phyloP scores from a whole-genome alignment of 2,797 vertebrate species.

The Etheostoma nigrum region DNA sequence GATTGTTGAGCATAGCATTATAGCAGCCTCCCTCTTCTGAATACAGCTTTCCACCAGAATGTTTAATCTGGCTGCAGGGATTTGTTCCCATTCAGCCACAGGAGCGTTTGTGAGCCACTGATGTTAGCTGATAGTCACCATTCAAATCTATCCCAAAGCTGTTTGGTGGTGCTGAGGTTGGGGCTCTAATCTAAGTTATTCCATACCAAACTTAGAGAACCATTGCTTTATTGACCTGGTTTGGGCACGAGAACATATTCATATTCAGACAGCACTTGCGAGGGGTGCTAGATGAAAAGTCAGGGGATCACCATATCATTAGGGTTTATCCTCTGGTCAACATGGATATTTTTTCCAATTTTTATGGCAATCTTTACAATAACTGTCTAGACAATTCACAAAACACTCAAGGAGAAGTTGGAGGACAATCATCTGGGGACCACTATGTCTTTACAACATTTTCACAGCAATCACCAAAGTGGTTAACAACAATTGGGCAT shows the following conservation, averaged over 20 bases:
- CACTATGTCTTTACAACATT: background rate
- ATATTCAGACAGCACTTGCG: background rate
- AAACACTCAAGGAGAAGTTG: background rate
- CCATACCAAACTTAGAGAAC: background rate
- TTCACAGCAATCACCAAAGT: background rate
- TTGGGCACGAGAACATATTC: background rate
- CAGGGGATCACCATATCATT: background rate
- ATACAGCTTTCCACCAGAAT: background rate
- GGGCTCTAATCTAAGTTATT: background rate
- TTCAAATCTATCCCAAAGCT: background rate
- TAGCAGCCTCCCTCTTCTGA: background rate
- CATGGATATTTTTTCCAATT: background rate
- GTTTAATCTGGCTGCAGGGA: background rate
- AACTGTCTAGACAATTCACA: background rate
- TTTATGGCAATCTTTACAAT: background rate
- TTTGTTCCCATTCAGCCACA: background rate
- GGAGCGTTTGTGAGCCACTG: background rate
- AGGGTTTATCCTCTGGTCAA: background rate
- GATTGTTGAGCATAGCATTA: background rate
- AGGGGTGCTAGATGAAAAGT: background rate
- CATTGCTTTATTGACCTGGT: background rate
- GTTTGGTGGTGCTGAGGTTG: background rate
- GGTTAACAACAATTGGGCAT: background rate
- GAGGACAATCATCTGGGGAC: background rate
- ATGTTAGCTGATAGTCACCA: background rate